These are phyloP conservation scores for Neoitamus cyanurus DNA, from an alignment of 2,888 invertebrate species.

Conservation along the genomic window DNA sequence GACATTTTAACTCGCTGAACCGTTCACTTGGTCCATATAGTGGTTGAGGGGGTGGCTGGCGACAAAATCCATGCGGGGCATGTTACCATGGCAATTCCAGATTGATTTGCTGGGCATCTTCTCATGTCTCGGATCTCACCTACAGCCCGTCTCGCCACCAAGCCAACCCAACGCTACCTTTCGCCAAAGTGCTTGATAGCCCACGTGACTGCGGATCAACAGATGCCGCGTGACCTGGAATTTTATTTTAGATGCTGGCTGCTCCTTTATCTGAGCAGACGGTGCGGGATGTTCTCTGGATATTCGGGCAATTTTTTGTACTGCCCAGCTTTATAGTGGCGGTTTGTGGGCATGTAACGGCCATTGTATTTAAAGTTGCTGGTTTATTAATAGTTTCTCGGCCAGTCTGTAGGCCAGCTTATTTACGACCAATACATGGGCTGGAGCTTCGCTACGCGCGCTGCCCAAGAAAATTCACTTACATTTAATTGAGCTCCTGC, in stretches of 20 bases:
- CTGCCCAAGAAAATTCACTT: not conserved
- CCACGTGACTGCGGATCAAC: slow-evolving; percentile 49
- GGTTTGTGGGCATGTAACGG: not conserved
- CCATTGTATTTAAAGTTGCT: not conserved
- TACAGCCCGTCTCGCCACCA: not conserved
- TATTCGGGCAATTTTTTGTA: not conserved
- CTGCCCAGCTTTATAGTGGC: not conserved
- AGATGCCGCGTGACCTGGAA: slow-evolving; percentile 49
- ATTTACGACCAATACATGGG: not conserved
- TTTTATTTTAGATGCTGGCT: slow-evolving; percentile 8
- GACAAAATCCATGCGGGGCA: not conserved
- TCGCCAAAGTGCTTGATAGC: not conserved
- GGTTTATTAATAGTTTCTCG: not conserved
- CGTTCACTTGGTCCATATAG: not conserved
- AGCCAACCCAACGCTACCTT: not conserved
- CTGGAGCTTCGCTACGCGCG: not conserved
- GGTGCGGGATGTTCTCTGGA: slow-evolving; percentile 2
- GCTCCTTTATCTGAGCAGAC: not conserved
- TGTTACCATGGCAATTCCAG: not conserved
- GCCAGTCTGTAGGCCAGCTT: not conserved
- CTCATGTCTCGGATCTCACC: not conserved
- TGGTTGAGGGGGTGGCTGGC: not conserved
- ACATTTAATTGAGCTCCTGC: not conserved
- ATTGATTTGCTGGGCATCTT: not conserved
- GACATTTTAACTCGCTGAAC: too few species aligned